Base-by-base conservation (phyloP, 1,140 invertebrate species). In the Pseudomyrmex sp. region DNA sequence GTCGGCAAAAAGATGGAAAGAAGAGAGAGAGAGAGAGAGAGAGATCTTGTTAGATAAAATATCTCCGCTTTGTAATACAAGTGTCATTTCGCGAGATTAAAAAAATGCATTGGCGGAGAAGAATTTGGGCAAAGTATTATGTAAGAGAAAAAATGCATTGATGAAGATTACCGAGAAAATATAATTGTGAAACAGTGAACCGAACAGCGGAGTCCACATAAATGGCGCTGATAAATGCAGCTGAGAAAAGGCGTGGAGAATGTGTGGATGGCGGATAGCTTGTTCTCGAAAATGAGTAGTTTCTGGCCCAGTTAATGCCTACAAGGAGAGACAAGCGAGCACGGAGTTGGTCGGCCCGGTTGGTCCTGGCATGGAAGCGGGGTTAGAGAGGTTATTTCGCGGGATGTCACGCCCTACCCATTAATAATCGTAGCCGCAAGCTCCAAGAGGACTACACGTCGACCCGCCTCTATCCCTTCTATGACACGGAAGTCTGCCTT, bases 391-490 rank as follows among this genome's bases (percentile, higher is more conserved):
- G 91, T 92, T 92, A 92, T 92, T 92, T 92, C 90, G 89, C 83
- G 86, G 88, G 88, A 82, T 92, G 90, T 93, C 92, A 93, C 91
- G 92, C 91, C 87, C 83, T 79, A 66, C 83, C 89, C 92, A 93
- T 93, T 93, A 92, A 93, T 93, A 93, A 92, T 86, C 87, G 79
- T 87, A 85, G 85, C 85, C 88, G 83, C 90, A 91, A 89, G 88
- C 87, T 90, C 82, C 84, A 59, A 66, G 18, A 84, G 66, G 82
- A 63, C 84, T 80, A 80, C 69, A 82, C 69, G 76, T 73, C 83
- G 76, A 62, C 54, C 70, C 74, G 80, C 68, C 66, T 82, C 75
- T 82, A 79, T 84, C 70, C 68, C 56, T 68, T 68, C 46, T 84
- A 59, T 61, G 66, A 80, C 76, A 80, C 65, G 54, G 66, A 80